phyloP scores from a whole-genome alignment of 1,140 invertebrate species.

The Eriocheir sinensis region DNA sequence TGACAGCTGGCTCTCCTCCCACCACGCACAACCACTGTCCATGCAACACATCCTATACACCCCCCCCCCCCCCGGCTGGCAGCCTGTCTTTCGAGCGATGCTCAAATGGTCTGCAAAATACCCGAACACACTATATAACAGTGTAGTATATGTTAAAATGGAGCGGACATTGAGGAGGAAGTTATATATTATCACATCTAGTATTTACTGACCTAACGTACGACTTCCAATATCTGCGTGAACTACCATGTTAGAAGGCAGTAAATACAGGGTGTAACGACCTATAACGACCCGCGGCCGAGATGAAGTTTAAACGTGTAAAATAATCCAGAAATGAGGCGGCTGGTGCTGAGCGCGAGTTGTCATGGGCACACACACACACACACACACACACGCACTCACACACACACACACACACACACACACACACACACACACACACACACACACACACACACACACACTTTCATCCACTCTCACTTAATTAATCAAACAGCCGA shows the following conservation, averaged over 20 bases:
- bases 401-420: constrained; percentile 38
- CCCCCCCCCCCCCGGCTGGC: neutral
- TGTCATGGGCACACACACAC: constrained; percentile 44
- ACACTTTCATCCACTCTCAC: neutral
- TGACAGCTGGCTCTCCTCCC: neutral
- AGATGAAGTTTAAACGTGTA: constrained; percentile 68
- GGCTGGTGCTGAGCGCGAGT: neutral
- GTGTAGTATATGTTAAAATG: constrained; percentile 49
- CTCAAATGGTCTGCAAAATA: neutral
- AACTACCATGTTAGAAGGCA: constrained; percentile 69
- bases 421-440: neutral
- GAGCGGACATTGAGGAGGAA: constrained; percentile 30
- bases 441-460: constrained; percentile 7
- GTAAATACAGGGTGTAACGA: constrained; percentile 70
- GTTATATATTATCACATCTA: constrained; percentile 55
- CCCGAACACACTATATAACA: neutral
- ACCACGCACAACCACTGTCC: neutral
- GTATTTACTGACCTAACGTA: constrained; percentile 68
- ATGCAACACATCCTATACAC: neutral
- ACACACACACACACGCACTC: neutral
- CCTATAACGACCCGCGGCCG: constrained; percentile 50
- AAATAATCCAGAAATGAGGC: constrained; percentile 57
- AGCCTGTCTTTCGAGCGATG: neutral
- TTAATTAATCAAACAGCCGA: too few relatives aligned
- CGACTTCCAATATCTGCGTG: constrained; percentile 70